These are phyloP conservation scores for Telmatochromis brachygnathus DNA, from an alignment of 2,113 vertebrate species.

Conservation along the genomic window DNA sequence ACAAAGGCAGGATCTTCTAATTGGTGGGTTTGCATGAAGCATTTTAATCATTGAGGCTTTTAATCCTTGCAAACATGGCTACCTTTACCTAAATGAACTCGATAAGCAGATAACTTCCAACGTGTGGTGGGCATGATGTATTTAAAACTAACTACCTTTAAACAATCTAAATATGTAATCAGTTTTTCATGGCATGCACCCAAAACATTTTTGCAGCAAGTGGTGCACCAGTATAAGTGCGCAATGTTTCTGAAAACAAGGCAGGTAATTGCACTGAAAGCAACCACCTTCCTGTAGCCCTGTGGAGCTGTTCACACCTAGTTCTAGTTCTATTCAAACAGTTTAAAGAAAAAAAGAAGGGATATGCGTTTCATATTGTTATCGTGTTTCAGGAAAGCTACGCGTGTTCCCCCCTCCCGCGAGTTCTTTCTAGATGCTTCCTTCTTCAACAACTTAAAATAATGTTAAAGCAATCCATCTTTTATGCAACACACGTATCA, in stretches of 20 bases:
- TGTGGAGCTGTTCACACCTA: not conserved
- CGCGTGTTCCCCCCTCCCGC: rapidly evolving
- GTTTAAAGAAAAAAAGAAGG: not conserved
- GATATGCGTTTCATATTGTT: rapidly evolving
- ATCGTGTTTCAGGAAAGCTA: not conserved
- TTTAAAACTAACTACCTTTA: not conserved
- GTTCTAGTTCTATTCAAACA: not conserved
- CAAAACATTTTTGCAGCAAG: not conserved
- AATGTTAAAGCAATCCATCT: not conserved
- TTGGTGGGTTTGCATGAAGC: not conserved
- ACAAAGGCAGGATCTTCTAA: not conserved
- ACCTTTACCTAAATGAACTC: not conserved
- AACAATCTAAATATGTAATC: rapidly evolving
- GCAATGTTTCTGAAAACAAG: not conserved
- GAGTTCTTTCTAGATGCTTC: not conserved
- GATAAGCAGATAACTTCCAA: not conserved
- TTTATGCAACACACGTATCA: not conserved
- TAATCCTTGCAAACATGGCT: not conserved
- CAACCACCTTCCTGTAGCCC: not conserved
- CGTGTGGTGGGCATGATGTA: not conserved
- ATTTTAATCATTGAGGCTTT: not conserved
- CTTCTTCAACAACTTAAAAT: not conserved
- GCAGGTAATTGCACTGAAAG: not conserved
- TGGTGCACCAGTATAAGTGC: rapidly evolving
- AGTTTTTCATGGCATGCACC: not conserved